phyloP scores from a whole-genome alignment of 2,888 invertebrate genomes.

The Saturnia pavonia region DNA sequence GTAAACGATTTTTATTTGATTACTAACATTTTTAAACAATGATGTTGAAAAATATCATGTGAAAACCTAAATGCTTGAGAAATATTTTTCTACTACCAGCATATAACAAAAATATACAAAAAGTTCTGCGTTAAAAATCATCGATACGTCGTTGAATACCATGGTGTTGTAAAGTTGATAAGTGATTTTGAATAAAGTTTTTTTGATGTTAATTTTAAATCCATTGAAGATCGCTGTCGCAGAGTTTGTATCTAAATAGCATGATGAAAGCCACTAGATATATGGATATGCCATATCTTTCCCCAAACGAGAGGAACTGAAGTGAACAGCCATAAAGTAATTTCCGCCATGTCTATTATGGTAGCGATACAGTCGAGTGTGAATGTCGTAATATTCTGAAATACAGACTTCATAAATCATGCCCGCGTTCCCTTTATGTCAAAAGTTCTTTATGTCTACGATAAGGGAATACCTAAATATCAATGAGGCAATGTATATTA shows the following conservation, averaged over 20 bases:
- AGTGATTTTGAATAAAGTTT: no score
- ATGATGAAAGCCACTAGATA: not conserved
- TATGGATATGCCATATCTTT: not conserved
- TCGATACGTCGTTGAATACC: no score
- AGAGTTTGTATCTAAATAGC: not conserved
- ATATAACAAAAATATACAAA: not conserved
- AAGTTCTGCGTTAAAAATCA: no score
- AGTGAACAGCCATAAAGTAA: not conserved
- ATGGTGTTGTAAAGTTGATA: no score
- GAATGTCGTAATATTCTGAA: slow-evolving; percentile 6
- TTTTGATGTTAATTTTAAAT: no score
- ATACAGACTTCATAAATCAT: slow-evolving; percentile 1
- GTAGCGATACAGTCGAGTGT: not conserved
- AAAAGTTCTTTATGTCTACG: slow-evolving; percentile 3
- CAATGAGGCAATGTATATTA: not conserved
- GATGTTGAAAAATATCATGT: no score
- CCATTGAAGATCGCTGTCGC: not conserved
- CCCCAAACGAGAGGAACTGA: not conserved
- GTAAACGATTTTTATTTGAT: no score
- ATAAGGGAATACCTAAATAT: not conserved
- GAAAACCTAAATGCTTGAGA: not conserved
- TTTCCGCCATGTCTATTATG: not conserved
- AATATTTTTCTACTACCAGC: not conserved
- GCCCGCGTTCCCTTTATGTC: not conserved
- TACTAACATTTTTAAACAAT: no score